phyloP scores from a whole-genome alignment of 2,888 invertebrate species.

The Andricus curvator region DNA sequence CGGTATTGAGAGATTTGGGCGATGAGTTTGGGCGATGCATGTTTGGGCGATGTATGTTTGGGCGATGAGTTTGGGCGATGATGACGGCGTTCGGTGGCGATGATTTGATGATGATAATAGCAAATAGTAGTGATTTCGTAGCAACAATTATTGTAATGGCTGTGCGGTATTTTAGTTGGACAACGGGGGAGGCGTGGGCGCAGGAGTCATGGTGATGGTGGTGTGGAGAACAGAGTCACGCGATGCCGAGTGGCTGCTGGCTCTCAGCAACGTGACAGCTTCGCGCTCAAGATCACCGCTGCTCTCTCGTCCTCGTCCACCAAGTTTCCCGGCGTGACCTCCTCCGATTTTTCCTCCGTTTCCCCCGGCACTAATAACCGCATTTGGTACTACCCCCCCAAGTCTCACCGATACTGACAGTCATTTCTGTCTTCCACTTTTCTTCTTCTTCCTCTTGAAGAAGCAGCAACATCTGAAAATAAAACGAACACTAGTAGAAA shows the following conservation, averaged over 20 bases:
- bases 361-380: constrained; percentile 69
- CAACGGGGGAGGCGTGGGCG: constrained; percentile 71
- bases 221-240: constrained; percentile 82
- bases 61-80: neutral
- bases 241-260: constrained; percentile 83
- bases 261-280: constrained; percentile 82
- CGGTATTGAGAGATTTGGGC: neutral
- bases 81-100: constrained; percentile 47
- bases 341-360: constrained; percentile 48
- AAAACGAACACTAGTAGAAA: constrained; percentile 78
- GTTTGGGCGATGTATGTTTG: no score
- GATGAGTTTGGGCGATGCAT: neutral
- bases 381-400: constrained; percentile 79
- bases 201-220: constrained; percentile 71
- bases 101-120: constrained; percentile 61
- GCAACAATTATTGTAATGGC: constrained; percentile 63
- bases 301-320: constrained; percentile 50
- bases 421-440: constrained; percentile 94
- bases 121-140: constrained; percentile 63
- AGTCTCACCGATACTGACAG: constrained; percentile 86
- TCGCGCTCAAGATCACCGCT: constrained; percentile 77
- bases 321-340: constrained; percentile 47
- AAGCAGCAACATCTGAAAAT: constrained; percentile 97
- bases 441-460: constrained; percentile 99
- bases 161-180: constrained; percentile 66